A percentile compares a stretch with the other conserved stretches of the same genome.
phyloP scores from a whole-genome alignment of 2,797 vertebrate species.

The Epinephelus malabaricus region DNA sequence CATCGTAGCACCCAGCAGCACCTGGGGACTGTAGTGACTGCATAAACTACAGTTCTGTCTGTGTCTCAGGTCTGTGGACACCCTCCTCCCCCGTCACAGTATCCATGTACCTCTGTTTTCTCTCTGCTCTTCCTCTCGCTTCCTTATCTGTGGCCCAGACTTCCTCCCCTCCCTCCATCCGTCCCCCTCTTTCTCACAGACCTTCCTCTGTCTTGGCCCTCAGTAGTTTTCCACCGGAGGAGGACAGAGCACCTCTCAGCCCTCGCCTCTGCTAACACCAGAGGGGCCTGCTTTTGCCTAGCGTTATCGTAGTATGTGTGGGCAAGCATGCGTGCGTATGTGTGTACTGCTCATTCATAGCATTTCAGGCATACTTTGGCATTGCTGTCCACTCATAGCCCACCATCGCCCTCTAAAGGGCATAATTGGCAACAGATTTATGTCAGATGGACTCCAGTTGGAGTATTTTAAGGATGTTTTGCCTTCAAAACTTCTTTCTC shows the following conservation, averaged over 20 bases:
- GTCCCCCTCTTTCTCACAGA: conserved; percentile 74
- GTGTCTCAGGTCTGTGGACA: conserved; percentile 6
- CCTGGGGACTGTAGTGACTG: neutral
- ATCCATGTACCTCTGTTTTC: conserved; percentile 66
- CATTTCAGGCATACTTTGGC: conserved; percentile 68
- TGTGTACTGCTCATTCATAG: conserved; percentile 73
- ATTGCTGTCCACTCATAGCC: conserved; percentile 47
- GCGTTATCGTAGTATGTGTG: conserved; percentile 61
- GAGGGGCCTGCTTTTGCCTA: conserved; percentile 48
- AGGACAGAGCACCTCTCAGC: conserved; percentile 55
- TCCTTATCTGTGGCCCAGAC: conserved; percentile 86
- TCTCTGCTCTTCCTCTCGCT: conserved; percentile 76
- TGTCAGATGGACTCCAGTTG: neutral
- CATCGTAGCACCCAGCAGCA: neutral
- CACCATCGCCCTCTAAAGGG: conserved; percentile 78
- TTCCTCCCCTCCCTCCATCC: conserved; percentile 77
- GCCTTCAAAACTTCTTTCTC: neutral
- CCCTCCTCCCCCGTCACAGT: conserved; percentile 10
- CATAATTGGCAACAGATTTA: conserved; percentile 1
- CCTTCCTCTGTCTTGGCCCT: conserved; percentile 72
- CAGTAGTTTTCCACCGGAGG: conserved; percentile 74
- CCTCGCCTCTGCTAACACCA: conserved; percentile 36
- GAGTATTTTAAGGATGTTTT: neutral
- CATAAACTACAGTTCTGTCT: conserved; percentile 17
- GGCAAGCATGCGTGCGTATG: conserved; percentile 42